Percentiles rank a stretch among this genome's conserved stretches.
These are phyloP conservation scores for Maconellicoccus hirsutus DNA, from an alignment of 1,140 invertebrate genomes.

Conservation along the genomic window DNA sequence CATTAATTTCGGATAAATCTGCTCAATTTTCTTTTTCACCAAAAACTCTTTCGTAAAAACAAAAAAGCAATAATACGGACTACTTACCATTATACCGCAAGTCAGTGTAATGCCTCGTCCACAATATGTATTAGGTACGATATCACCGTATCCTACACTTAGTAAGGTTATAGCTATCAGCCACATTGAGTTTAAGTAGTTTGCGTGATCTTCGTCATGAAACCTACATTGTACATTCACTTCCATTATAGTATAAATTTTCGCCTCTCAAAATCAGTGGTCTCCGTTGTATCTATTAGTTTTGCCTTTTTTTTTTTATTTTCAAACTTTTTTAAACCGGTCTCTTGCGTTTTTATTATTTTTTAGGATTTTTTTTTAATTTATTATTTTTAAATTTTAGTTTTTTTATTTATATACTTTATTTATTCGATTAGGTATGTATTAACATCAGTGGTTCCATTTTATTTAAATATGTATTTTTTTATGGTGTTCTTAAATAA, in stretches of 20 bases:
- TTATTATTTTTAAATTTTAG: no score
- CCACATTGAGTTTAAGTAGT: conserved; percentile 88
- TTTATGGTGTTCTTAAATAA: no score
- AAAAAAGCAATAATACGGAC: conserved; percentile 12
- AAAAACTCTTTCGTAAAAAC: neutral
- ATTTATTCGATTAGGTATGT: no score
- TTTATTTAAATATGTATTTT: no score
- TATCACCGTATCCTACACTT: conserved; percentile 70
- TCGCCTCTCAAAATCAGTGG: conserved; percentile 18
- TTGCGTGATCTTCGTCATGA: conserved; percentile 76
- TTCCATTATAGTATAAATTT: conserved; percentile 6
- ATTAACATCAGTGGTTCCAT: no score
- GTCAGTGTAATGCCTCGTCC: conserved; percentile 79
- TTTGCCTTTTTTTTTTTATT: no score
- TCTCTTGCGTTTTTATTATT: neutral
- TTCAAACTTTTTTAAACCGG: neutral
- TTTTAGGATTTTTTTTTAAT: no score
- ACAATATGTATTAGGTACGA: conserved; percentile 90
- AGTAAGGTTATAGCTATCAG: conserved; percentile 81
- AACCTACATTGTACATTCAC: conserved; percentile 43
- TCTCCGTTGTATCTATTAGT: neutral
- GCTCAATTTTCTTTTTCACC: neutral
- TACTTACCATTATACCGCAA: conserved; percentile 86
- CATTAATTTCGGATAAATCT: neutral
- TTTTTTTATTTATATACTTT: no score